Evolutionary conservation across 2,113 vertebrate species (phyloP), one percentile per base, ranked within the genome.

Genomic region (Amphilophus citrinellus): DNA sequence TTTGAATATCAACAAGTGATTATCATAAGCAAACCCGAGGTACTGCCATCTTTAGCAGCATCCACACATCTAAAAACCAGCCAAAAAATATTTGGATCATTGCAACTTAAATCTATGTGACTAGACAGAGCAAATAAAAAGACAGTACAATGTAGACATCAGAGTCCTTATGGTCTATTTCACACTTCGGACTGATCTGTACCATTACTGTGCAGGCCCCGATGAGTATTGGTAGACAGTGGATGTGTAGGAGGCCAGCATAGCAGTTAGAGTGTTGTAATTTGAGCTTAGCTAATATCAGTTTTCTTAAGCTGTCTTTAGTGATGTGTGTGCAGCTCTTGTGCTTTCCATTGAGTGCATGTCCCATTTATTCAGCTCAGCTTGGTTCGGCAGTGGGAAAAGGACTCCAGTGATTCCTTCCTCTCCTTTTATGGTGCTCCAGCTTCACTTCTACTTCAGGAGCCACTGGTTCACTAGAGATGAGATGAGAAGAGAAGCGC

Each of bases 391-490:
- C 86, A 77, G 68, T 76, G 71, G 53, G 77, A 81, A 86, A 80
- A 53, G 44, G 62, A 71, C 35, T 65, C 3, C 61, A 68, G 84
- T 66, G 79, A 63, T 63, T 87, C 39, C 73, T 27, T 59, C 24
- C 61, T 62, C 20, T 82, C 30, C 30, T 78, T 75, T 22, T 3
- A 6, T 5, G 53, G 62, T 3, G 30, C 61, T 47, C 80, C 27
- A 42, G 76, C 60, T 35, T 77, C 58, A 47, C 7, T 73, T 66
- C 73, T 94, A 95, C 85, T 95, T 96, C 90, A 95, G 93, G 60
- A 95, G 93, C 95, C 95, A 96, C 87, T 95, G 95, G 66, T 96
- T 96, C 84, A 96, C 95, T 96, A 86, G 18, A 78, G 65, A 56
- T 27, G 47, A 65, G 73, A 50, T 17, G 10, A 73, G 44, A 71